Evolutionary conservation across 2,888 invertebrate species (phyloP).

Genomic region (Eilema caniola): DNA sequence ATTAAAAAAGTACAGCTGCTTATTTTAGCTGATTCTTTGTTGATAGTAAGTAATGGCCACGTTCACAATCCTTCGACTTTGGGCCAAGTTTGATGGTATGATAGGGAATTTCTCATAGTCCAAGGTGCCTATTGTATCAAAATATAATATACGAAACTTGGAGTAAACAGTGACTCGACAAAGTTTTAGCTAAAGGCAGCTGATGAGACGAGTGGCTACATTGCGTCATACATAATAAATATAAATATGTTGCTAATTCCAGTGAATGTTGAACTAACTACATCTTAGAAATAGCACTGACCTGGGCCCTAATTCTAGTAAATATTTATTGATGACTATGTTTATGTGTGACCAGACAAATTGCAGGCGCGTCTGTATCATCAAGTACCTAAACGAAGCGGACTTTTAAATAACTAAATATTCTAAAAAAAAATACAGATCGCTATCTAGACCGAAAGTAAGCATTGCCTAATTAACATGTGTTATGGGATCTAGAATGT

Average conservation of each 20-base stretch:
- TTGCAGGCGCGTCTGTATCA: too few relatives aligned
- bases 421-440: too few relatives aligned
- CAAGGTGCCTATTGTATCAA: constrained; percentile 49
- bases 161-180: constrained; percentile 32
- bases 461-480: too few relatives aligned
- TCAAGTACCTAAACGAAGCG: too few relatives aligned
- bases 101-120: constrained; percentile 49
- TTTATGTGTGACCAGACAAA: not conserved
- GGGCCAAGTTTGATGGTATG: constrained; percentile 41
- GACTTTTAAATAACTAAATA: too few relatives aligned
- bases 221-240: constrained; percentile 46
- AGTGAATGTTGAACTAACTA: constrained; percentile 44
- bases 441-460: too few relatives aligned
- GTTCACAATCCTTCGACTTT: constrained; percentile 42
- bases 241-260: constrained; percentile 40
- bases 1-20: constrained; percentile 18
- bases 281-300: constrained; percentile 33
- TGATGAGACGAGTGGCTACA: constrained; percentile 49
- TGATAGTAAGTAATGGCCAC: constrained; percentile 29
- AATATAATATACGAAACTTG: constrained; percentile 32
- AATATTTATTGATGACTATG: not conserved
- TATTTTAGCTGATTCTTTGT: constrained; percentile 23
- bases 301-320: constrained; percentile 10
- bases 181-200: constrained; percentile 47
- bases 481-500: too few relatives aligned